A percentile compares a stretch with the other conserved stretches of the same genome.
Conservation (phyloP, 2,113 vertebrate species). For the Crotalus tigris region DNA sequence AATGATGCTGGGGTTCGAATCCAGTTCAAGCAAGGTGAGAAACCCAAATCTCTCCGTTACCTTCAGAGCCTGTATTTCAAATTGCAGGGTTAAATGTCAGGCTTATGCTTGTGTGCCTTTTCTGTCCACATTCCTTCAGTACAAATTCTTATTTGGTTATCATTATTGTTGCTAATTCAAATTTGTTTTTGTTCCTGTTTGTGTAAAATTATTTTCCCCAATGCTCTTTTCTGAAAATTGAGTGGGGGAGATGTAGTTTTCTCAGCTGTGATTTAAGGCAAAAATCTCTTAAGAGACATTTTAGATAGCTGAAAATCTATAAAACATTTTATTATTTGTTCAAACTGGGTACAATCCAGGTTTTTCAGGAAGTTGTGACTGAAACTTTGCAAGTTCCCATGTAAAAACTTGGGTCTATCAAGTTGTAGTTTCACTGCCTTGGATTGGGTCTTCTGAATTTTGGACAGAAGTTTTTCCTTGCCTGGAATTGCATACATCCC, state of each 20-base stretch:
- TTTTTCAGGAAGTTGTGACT: not conserved
- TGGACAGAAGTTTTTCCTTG: not conserved
- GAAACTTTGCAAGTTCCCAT: not conserved
- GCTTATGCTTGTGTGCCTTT: not conserved
- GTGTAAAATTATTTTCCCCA: not conserved
- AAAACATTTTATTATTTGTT: not conserved
- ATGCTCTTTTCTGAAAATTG: not conserved
- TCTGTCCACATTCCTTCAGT: not conserved
- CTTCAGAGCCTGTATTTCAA: not conserved
- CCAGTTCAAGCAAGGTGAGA: slow-evolving; percentile 89
- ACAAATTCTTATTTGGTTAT: not conserved
- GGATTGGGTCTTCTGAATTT: not conserved
- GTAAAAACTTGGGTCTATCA: not conserved
- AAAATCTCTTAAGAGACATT: not conserved
- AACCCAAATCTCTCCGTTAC: no score
- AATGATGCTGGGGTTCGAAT: slow-evolving; percentile 88
- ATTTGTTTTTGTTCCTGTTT: not conserved
- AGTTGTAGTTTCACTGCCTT: not conserved
- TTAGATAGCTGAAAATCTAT: not conserved
- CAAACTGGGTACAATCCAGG: not conserved
- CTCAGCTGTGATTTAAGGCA: no score
- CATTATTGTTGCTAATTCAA: not conserved
- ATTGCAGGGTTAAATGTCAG: not conserved
- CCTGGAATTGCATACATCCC: not conserved
- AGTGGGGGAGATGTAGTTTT: not conserved